A percentile compares a stretch with the other conserved stretches of the same genome.
Evolutionary conservation across 2,113 vertebrate genomes (phyloP).

Genomic region (Psilopogon haemacephalus): DNA sequence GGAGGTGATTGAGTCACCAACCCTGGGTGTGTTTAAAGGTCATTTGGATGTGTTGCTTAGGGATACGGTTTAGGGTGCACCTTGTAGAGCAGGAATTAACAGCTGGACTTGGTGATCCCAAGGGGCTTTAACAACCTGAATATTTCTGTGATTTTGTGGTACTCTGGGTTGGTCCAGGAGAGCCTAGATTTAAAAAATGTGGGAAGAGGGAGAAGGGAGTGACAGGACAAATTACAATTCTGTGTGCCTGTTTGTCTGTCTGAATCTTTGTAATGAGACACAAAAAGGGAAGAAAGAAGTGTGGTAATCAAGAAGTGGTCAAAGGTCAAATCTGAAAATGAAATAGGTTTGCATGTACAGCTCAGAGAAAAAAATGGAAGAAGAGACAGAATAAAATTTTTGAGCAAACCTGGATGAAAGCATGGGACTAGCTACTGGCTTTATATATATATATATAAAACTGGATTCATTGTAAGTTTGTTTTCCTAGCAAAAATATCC

Average conservation of each 20-base stretch:
- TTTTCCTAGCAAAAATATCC: not conserved
- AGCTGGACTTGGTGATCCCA: no score
- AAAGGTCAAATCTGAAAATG: not conserved
- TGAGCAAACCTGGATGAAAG: not conserved
- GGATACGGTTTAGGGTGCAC: no score
- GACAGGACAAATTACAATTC: not conserved
- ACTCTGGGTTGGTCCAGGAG: not conserved
- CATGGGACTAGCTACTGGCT: not conserved
- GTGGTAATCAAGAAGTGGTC: not conserved
- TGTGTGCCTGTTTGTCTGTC: not conserved
- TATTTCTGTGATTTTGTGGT: no score
- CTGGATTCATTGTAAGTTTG: not conserved
- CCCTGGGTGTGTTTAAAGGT: no score
- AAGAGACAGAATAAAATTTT: not conserved
- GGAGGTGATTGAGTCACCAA: no score
- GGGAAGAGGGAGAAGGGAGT: not conserved
- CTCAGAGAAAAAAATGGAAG: not conserved
- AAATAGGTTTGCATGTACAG: not conserved
- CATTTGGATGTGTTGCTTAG: no score
- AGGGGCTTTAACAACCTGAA: no score
- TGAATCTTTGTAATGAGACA: not conserved
- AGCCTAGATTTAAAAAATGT: not conserved
- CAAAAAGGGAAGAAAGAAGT: not conserved
- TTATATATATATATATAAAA: not conserved
- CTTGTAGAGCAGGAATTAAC: no score